Percentiles rank a stretch among this genome's conserved stretches.
These are phyloP conservation scores for Sebastes baramenuke DNA, from an alignment of 2,797 vertebrate genomes.

Conservation along the genomic window DNA sequence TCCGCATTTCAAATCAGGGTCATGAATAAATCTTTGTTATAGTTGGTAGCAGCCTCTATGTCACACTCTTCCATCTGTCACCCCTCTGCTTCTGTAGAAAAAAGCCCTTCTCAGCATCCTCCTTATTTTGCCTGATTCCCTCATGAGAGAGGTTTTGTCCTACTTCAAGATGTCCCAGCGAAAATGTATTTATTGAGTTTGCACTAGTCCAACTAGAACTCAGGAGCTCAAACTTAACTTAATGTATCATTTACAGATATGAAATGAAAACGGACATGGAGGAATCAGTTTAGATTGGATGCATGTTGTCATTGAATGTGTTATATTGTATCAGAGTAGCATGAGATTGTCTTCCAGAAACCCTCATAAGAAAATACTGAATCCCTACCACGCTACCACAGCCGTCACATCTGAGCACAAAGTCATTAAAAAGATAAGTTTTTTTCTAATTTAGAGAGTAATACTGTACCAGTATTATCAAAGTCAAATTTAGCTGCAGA, in stretches of 20 bases:
- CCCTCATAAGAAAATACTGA: background rate
- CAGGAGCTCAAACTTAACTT: background rate
- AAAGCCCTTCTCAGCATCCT: conserved; percentile 27
- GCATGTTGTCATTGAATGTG: background rate
- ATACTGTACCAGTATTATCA: background rate
- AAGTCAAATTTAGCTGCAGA: background rate
- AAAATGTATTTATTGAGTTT: background rate
- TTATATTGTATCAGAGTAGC: background rate
- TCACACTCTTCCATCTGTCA: conserved; percentile 57
- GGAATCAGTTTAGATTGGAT: background rate
- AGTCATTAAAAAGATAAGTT: background rate
- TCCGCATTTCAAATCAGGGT: conserved; percentile 26
- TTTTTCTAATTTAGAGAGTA: conserved; percentile 11
- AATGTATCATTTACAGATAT: background rate
- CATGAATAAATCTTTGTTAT: conserved; percentile 47
- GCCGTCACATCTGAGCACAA: background rate
- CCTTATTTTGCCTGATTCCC: conserved; percentile 13
- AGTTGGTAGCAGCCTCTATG: conserved; percentile 12
- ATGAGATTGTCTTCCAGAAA: background rate
- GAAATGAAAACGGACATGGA: background rate
- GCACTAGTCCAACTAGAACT: background rate
- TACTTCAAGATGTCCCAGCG: background rate
- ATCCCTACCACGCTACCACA: background rate
- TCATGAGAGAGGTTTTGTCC: conserved; percentile 18
- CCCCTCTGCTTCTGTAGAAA: conserved; percentile 50